Evolutionary conservation across 2,888 invertebrate species (phyloP).

Genomic region (Dorcus parallelipipedus): DNA sequence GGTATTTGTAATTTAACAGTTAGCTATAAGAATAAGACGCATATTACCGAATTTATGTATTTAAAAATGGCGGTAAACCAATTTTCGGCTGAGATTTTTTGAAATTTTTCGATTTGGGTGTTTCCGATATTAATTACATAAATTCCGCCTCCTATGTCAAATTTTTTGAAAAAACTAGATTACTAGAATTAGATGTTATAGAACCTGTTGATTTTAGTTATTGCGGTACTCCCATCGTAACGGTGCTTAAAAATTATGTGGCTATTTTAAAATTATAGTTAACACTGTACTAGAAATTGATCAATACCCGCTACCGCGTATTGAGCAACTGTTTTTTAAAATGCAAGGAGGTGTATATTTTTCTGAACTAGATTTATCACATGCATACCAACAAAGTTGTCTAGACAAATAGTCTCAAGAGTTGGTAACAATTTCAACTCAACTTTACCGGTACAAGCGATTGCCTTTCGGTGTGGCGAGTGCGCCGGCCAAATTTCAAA

Average conservation of each 20-base stretch:
- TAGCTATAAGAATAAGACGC: neutral
- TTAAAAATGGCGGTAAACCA: too few species aligned
- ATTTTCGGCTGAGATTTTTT: neutral
- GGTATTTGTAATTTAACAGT: neutral
- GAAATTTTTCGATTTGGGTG: neutral
- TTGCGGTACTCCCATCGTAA: constrained; percentile 26
- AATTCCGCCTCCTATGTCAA: neutral
- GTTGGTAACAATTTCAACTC: constrained; percentile 23
- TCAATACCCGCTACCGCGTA: constrained; percentile 27
- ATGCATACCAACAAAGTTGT: constrained; percentile 22
- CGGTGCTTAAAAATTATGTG: constrained; percentile 26
- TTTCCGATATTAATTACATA: neutral
- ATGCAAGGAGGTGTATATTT: constrained; percentile 23
- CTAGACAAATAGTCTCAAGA: constrained; percentile 19
- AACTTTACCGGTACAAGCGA: constrained; percentile 28
- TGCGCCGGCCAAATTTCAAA: constrained; percentile 39
- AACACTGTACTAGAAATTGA: constrained; percentile 24
- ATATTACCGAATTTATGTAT: neutral
- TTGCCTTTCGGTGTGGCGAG: constrained; percentile 33
- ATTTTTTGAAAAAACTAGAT: neutral
- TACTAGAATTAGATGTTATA: constrained; percentile 6
- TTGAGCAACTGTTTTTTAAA: constrained; percentile 29
- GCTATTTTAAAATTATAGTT: constrained; percentile 27
- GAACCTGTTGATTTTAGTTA: constrained; percentile 8
- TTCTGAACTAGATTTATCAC: constrained; percentile 22